Base-by-base conservation (phyloP, 2,113 vertebrate species). In the Scytalopus superciliaris region DNA sequence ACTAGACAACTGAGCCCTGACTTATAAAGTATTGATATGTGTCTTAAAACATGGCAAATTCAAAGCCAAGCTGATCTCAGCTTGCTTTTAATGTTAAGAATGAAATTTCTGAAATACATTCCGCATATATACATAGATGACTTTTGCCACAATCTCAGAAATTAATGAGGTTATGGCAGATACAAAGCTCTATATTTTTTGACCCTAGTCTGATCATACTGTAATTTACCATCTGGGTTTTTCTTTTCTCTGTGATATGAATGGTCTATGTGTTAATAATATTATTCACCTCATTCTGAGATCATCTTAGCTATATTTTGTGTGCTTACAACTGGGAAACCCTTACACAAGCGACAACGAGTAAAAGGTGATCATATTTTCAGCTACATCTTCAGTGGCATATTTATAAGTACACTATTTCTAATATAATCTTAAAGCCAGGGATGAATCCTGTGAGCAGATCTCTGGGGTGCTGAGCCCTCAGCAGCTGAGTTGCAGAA, bases 21-120 rank as follows among this genome's bases (percentile, higher is more conserved):
- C 90, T 96, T 94, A 84, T 53, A 56, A 94, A 84, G 64, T 87
- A 84, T 87, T 86, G 72, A 78, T 91, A 92, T 19, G n/a, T 70
- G 57, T 66, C 74, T 96, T 69, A 90, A 89, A 89, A 57, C 42
- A 87, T 8, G 30, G 50, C 16, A 82, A 87, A 93, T 64, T 64
- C 68, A 84, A 89, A 90, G 44, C n/a, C 52, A 79, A 89, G 42
- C 5, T 73, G 40, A 87, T 69, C 19, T 86, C 75, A 73, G 25
- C 24, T 80, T 88, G 42, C 9, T 66, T 90, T 66, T 47, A 73
- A 55, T 74, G 16, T 76, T 50, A 44, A 73, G 66, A 76, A 9
- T 0, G 0, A 4, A 25, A 56, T 89, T 89, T 69, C 42, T 85
- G 49, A 88, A 93, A 63, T 25, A 40, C 5, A 15, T 64, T 77